Evolutionary conservation across 2,113 vertebrate genomes (phyloP).

Genomic region (Apodemus sylvaticus): DNA sequence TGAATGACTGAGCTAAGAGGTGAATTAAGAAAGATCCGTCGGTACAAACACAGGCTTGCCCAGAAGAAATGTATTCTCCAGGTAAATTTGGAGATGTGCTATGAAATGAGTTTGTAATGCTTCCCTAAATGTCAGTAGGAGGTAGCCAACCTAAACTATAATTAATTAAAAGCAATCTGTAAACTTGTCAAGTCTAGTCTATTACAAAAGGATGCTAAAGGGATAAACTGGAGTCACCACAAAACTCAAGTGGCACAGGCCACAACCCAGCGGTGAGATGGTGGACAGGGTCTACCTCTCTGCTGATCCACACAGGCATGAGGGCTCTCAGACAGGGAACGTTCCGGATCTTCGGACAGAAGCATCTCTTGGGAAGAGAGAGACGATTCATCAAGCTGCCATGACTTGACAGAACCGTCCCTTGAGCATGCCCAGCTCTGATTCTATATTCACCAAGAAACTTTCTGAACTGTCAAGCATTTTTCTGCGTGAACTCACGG

Average conservation of each 20-base stretch:
- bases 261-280: neutral
- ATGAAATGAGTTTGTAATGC: conserved; percentile 69
- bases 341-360: conserved; percentile 49
- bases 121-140: conserved; percentile 71
- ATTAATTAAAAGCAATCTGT: conserved; percentile 75
- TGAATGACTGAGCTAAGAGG: neutral
- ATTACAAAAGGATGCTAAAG: conserved; percentile 56
- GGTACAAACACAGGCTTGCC: neutral
- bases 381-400: conserved; percentile 70
- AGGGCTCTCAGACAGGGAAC: conserved; percentile 52
- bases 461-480: conserved; percentile 65
- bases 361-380: conserved; percentile 61
- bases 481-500: conserved; percentile 61
- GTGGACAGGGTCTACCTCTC: neutral
- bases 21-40: conserved; percentile 47
- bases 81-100: conserved; percentile 52
- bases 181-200: conserved; percentile 56
- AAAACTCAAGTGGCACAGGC: conserved; percentile 6
- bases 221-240: neutral
- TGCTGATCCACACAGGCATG: neutral
- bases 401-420: conserved; percentile 64
- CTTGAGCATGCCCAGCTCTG: conserved; percentile 61
- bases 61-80: conserved; percentile 42
- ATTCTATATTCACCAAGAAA: conserved; percentile 75
- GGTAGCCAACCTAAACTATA: conserved; percentile 73